Evolutionary conservation across 2,797 vertebrate species (phyloP).

Genomic region (Uromys caudimaculatus): DNA sequence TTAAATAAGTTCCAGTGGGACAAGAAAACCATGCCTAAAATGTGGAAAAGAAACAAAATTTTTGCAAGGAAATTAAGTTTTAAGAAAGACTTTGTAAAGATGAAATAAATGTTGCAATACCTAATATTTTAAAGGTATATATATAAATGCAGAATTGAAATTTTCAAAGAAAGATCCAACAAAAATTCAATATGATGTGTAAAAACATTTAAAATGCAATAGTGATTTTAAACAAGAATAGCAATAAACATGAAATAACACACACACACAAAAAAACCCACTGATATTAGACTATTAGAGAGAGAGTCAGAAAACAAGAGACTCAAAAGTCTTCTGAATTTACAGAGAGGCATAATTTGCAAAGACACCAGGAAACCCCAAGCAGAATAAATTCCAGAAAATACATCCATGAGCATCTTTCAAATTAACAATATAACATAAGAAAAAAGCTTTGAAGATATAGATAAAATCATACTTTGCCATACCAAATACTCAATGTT

Average conservation of each 20-base stretch:
- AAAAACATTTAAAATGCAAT: not conserved
- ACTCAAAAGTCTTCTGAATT: not conserved
- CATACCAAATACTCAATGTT: not conserved
- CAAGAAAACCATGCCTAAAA: not conserved
- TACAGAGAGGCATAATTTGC: slow-evolving; percentile 13
- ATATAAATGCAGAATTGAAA: not conserved
- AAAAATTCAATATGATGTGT: not conserved
- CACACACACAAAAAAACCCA: not conserved
- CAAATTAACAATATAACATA: not conserved
- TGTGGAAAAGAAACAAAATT: not conserved
- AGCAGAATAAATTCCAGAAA: not conserved
- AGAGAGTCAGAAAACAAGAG: not conserved
- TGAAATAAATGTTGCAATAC: not conserved
- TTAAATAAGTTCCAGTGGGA: not conserved
- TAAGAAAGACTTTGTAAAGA: not conserved
- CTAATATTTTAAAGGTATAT: not conserved
- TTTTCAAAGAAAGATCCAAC: not conserved
- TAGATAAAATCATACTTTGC: not conserved
- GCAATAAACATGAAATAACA: not conserved
- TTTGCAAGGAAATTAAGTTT: not conserved
- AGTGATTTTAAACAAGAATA: not conserved
- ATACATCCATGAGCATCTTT: not conserved
- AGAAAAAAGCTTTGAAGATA: not conserved
- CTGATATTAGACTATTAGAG: not conserved
- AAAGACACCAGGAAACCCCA: slow-evolving; percentile 4